Evolutionary conservation across 2,113 vertebrate species (phyloP).

Genomic region (Hystrix brachyura): DNA sequence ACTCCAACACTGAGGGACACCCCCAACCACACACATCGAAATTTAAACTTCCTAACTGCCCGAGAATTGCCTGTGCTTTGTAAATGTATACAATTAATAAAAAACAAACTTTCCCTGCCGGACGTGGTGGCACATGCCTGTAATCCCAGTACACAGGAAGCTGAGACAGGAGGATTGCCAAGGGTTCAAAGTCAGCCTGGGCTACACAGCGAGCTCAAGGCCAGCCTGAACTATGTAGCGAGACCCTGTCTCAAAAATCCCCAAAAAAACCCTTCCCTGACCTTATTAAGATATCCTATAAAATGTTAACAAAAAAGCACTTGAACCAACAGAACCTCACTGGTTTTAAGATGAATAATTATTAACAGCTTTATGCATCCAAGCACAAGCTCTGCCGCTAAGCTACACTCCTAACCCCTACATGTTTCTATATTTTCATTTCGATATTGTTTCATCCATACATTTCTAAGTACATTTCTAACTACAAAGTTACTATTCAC

Average conservation of each 20-base stretch:
- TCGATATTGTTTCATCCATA: background rate
- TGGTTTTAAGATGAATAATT: background rate
- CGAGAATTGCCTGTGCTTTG: background rate
- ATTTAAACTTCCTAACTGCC: slow-evolving; percentile 42
- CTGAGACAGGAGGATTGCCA: too few relatives aligned
- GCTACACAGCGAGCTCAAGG: background rate
- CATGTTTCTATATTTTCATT: slow-evolving; percentile 22
- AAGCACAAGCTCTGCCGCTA: background rate
- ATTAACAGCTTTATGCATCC: background rate
- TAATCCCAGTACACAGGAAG: too few relatives aligned
- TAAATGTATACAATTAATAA: background rate
- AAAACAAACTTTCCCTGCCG: background rate
- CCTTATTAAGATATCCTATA: background rate
- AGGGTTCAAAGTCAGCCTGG: too few relatives aligned
- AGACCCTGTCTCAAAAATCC: too few relatives aligned
- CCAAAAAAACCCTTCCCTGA: background rate
- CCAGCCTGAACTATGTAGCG: background rate
- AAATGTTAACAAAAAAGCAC: slow-evolving; percentile 8
- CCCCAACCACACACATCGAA: background rate
- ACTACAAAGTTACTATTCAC: slow-evolving; percentile 1
- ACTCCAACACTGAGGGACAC: background rate
- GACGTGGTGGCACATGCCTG: too few relatives aligned
- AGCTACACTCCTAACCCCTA: background rate
- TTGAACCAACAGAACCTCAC: background rate
- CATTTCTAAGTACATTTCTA: background rate